Base-by-base conservation (phyloP, 1,140 invertebrate genomes). In the Drosophila willistoni region DNA sequence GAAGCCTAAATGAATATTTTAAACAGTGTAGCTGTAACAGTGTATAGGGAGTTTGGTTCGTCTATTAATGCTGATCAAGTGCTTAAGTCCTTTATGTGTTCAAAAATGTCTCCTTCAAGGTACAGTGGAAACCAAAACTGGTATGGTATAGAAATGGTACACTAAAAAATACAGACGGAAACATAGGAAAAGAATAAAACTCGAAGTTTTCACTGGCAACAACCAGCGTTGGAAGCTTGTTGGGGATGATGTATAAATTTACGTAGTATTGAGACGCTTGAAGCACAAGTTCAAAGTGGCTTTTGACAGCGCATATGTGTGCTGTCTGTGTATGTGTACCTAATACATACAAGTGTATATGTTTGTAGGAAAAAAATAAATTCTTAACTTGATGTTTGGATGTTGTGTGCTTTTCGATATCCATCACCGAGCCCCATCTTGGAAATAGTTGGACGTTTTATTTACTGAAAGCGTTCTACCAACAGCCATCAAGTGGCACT, bases 271-370 rank as follows among this genome's bases (percentile, higher is more conserved):
- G 76, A 80, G 83, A 89, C 84, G 77, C 73, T 87, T 83, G 81
- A 89, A 86, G 89, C 83, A 91, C 83, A 90, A 91, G 90, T 91
- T 91, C 90, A 90, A 90, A 89, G 90, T 91, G 90, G 87, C 90
- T 90, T 91, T 83, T 91, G 90, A 91, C 90, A 91, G 86, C 83
- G 79, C 67, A 1, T 22, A 22, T 22, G 19, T 22, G 2, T 19
- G 19, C 1, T 19, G 19, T 1, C 1, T 19, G 1, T 19, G 1
- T 22, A 22, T 22, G 19, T 22, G 2, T 22, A 22, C n/a, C n/a
- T n/a, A n/a, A n/a, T n/a, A n/a, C n/a, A n/a, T 22, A 22, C 19
- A 22, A 22, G 29, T 29, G 7, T 7, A 29, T 7, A 29, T 29
- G 29, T 29, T 6, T 7, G 29, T 29, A 5, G 44, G 19, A 51